Percentiles rank a stretch among this genome's conserved stretches.
Conservation (phyloP, 92 coral and sea anemone genomes). For the Zoanthus gigantus region DNA sequence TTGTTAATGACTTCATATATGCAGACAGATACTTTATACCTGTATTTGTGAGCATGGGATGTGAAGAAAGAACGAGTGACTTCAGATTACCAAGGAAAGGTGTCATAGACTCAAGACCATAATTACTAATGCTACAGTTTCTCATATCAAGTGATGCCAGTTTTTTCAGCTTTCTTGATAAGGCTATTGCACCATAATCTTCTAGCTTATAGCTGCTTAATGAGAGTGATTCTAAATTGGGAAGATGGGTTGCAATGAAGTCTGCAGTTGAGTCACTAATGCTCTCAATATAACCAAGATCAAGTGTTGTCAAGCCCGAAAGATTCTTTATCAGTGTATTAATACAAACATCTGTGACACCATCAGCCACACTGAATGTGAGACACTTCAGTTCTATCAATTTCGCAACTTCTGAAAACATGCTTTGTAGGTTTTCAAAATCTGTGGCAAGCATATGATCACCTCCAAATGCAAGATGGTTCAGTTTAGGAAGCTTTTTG, state of each 20-base stretch:
- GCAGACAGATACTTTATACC: constrained; percentile 83
- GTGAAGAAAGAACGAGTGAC: constrained; percentile 80
- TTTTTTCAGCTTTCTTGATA: constrained; percentile 80
- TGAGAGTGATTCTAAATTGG: constrained; percentile 78
- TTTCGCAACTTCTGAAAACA: constrained; percentile 83
- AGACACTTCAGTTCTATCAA: constrained; percentile 75
- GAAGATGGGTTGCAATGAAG: constrained; percentile 73
- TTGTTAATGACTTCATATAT: constrained; percentile 79
- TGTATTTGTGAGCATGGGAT: constrained; percentile 81
- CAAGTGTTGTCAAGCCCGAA: constrained; percentile 74
- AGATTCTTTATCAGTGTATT: constrained; percentile 72
- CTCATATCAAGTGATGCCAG: constrained; percentile 84
- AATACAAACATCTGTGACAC: constrained; percentile 77
- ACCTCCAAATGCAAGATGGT: constrained; percentile 86
- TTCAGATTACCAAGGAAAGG: constrained; percentile 69
- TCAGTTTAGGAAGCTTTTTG: constrained; percentile 69
- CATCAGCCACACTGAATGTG: constrained; percentile 84
- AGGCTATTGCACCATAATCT: constrained; percentile 72
- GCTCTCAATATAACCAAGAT: constrained; percentile 87
- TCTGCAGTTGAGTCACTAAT: constrained; percentile 82
- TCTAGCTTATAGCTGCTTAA: constrained; percentile 83
- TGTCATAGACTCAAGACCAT: constrained; percentile 79
- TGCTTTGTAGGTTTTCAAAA: constrained; percentile 67
- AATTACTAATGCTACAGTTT: constrained; percentile 81
- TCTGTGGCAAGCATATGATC: constrained; percentile 79